Base-by-base conservation (phyloP, 2,888 invertebrate species). In the Nymphalis urticae region DNA sequence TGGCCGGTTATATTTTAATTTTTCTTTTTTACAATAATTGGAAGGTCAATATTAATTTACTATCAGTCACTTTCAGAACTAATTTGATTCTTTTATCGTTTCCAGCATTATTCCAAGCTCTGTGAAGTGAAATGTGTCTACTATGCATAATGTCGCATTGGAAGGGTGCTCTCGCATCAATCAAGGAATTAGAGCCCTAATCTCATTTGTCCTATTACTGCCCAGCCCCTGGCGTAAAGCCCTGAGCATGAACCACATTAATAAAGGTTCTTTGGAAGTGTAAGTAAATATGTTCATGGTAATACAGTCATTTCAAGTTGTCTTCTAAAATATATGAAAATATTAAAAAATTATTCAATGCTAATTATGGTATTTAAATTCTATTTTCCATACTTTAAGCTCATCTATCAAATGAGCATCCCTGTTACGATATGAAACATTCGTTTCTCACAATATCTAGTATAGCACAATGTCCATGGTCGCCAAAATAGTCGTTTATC, bases 131-230 rank as follows among this genome's bases (percentile, higher is more conserved):
- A 71, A 68, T 71, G 68, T 71, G 70, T 73, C 72, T 73, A 72
- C 78, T 77, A 78, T 75, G 78, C 81, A 79, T 82, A 82, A 79
- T 80, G 83, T 82, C 80, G 64, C 70, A 72, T 64, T 69, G 69
- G 72, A 72, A 72, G 79, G 77, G 74, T 77, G 82, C 79, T 81
- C 78, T 81, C 80, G 79, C 86, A 89, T 89, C 88, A 85, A 88
- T 89, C 88, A 88, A 82, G 85, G 87, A 84, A 86, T 88, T 87
- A 85, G 84, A 81, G 77, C 76, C 78, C 79, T 88, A 87, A 88
- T 88, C 86, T 85, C 82, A 82, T 86, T 86, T 86, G 83, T 83
- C 82, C 80, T 79, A 80, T 82, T 83, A 76, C 75, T 69, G 76
- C 75, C 79, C 70, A 68, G 70, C 75, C 81, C 80, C 77, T 74